Percentiles rank a stretch among this genome's conserved stretches.
phyloP scores from a whole-genome alignment of 2,113 vertebrate species.

The Caranx melampygus region DNA sequence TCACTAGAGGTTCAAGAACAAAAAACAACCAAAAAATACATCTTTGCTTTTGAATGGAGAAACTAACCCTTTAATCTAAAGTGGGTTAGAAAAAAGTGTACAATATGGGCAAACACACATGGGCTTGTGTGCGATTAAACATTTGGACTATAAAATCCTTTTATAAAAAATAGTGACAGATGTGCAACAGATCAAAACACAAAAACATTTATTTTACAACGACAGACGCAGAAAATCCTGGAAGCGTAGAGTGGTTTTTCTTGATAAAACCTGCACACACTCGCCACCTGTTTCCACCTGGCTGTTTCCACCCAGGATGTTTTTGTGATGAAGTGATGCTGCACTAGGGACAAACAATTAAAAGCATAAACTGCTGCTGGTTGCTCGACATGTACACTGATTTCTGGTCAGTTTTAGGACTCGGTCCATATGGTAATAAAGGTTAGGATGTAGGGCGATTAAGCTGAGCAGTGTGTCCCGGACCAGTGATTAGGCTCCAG shows the following conservation, averaged over 20 bases:
- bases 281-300: background rate
- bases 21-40: no score
- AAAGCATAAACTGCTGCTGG: constrained; percentile 33
- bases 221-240: background rate
- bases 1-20: background rate
- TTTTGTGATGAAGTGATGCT: constrained; percentile 36
- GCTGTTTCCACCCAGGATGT: constrained; percentile 10
- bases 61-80: no score
- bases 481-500: constrained; percentile 59
- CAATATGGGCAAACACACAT: no score
- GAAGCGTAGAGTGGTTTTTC: background rate
- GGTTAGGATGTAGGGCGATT: constrained; percentile 48
- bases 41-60: no score
- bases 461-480: constrained; percentile 47
- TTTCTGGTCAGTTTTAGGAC: constrained; percentile 57
- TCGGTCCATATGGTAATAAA: constrained; percentile 55
- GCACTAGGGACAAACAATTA: constrained; percentile 44
- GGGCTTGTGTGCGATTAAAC: background rate
- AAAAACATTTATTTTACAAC: background rate
- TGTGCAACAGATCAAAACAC: background rate
- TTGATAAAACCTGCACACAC: background rate
- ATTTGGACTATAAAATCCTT: background rate
- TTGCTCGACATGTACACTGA: constrained; percentile 33
- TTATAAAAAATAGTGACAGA: no score
- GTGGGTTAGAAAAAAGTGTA: no score